These are phyloP conservation scores for Cotesia typhae DNA, from an alignment of 1,140 invertebrate species.

Conservation along the genomic window DNA sequence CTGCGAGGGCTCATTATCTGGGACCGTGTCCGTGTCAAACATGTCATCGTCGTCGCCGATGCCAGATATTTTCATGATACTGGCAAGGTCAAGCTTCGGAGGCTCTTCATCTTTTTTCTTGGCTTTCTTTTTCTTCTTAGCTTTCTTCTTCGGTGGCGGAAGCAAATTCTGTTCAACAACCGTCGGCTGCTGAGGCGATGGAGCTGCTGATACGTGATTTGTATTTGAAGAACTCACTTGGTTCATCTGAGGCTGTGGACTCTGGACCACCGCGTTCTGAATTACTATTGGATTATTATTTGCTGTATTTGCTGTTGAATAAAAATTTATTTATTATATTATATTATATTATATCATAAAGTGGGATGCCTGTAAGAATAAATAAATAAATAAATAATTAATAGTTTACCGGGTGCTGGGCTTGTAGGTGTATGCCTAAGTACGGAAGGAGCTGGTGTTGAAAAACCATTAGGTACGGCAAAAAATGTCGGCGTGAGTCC, in stretches of 20 bases:
- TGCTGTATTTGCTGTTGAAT: constrained; percentile 53
- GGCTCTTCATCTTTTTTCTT: constrained; percentile 68
- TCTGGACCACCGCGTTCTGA: constrained; percentile 64
- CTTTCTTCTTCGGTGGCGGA: constrained; percentile 64
- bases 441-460: constrained; percentile 59
- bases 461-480: constrained; percentile 64
- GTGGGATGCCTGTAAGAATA: neutral
- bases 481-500: constrained; percentile 63
- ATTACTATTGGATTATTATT: constrained; percentile 61
- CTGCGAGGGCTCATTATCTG: constrained; percentile 51
- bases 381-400: constrained; percentile 1
- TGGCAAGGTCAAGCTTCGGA: constrained; percentile 66
- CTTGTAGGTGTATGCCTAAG: constrained; percentile 61
- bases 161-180: constrained; percentile 59
- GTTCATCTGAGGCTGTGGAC: constrained; percentile 58
- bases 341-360: no score
- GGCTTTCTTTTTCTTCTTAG: constrained; percentile 64
- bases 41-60: constrained; percentile 67
- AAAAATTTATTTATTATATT: neutral
- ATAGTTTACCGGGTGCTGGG: constrained; percentile 4
- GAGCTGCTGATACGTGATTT: constrained; percentile 47
- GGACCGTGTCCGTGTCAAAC: constrained; percentile 57
- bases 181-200: constrained; percentile 48
- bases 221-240: constrained; percentile 50
- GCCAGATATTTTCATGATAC: constrained; percentile 69